Percentiles rank a stretch among this genome's conserved stretches.
Evolutionary conservation across 2,797 vertebrate species (phyloP).

Genomic region (Nannoperca obscura): DNA sequence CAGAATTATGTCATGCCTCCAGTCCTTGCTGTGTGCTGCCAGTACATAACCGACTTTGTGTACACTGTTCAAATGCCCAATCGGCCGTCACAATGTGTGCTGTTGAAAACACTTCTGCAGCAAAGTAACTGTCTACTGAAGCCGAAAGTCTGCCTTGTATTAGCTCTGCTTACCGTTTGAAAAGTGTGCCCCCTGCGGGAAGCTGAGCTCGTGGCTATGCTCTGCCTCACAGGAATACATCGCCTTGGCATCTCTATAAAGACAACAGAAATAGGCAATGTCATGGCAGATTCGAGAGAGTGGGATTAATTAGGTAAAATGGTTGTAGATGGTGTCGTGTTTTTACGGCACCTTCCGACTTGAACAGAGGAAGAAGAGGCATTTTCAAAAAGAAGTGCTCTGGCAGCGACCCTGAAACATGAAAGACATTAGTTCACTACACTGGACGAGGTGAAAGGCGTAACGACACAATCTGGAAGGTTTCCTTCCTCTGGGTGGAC

Average conservation of each 20-base stretch:
- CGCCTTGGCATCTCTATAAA: conserved; percentile 92
- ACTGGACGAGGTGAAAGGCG: conserved; percentile 38
- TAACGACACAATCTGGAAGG: conserved; percentile 53
- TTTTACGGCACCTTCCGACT: conserved; percentile 86
- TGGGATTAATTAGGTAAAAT: neutral
- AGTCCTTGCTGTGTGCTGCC: conserved; percentile 12
- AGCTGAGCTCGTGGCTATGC: conserved; percentile 96
- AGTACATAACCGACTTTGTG: conserved; percentile 2
- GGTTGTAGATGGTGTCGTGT: conserved; percentile 9
- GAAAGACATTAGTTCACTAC: conserved; percentile 2
- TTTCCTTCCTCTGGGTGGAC: conserved; percentile 65
- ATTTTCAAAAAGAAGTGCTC: conserved; percentile 92
- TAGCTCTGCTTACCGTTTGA: conserved; percentile 89
- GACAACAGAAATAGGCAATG: conserved; percentile 17
- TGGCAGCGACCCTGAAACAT: conserved; percentile 91
- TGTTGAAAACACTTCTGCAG: neutral
- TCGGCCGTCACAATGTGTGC: neutral
- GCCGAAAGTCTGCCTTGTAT: neutral
- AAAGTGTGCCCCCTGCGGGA: conserved; percentile 95
- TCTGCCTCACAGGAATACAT: conserved; percentile 96
- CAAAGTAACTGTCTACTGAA: neutral
- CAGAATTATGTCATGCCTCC: conserved; percentile 28
- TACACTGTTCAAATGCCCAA: conserved; percentile 1
- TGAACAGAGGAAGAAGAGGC: conserved; percentile 80
- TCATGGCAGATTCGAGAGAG: neutral